Evolutionary conservation across 2,888 invertebrate genomes (phyloP).

Genomic region (Schizaphis graminum): DNA sequence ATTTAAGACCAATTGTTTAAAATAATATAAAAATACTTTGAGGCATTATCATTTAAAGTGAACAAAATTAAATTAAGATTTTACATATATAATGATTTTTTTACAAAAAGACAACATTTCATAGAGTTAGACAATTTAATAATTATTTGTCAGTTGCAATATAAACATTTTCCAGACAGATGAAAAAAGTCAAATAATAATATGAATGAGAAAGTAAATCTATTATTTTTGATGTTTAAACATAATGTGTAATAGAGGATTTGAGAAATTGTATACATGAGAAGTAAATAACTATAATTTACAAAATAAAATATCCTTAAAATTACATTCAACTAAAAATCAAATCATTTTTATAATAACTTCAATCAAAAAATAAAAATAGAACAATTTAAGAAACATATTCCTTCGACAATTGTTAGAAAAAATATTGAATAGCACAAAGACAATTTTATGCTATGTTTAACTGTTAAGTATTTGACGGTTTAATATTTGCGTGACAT

Average conservation of each 20-base stretch:
- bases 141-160: not conserved
- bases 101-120: not conserved
- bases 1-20: not conserved
- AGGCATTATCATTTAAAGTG: not conserved
- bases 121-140: not conserved
- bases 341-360: not conserved
- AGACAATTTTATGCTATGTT: conserved; percentile 24
- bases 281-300: not conserved
- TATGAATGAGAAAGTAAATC: not conserved
- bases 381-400: not conserved
- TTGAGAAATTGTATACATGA: not conserved
- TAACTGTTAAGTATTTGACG: not conserved
- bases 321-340: not conserved
- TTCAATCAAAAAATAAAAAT: not conserved
- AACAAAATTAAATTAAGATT: not conserved
- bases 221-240: not conserved
- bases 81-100: not conserved
- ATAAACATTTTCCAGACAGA: not conserved
- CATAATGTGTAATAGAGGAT: not conserved
- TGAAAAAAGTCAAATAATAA: not conserved
- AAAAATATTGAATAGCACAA: not conserved
- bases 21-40: not conserved
- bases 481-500: conserved; percentile 59
- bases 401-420: not conserved
- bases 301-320: not conserved